A percentile compares a stretch with the other conserved stretches of the same genome.
These are phyloP conservation scores for Heterochromis multidens DNA, from an alignment of 2,113 vertebrate genomes.

Conservation along the genomic window DNA sequence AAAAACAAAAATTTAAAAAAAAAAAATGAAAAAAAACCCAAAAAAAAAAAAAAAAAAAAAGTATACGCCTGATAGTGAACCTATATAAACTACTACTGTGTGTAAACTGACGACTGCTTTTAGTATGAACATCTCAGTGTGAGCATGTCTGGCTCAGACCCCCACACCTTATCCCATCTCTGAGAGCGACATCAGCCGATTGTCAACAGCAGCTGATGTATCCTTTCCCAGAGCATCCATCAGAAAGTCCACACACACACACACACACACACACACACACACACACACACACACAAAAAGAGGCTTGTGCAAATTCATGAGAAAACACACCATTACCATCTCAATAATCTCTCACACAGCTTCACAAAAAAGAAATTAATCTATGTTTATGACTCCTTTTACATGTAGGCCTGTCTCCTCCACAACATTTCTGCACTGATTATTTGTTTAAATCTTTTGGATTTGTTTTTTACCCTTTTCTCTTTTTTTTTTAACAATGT, in stretches of 20 bases:
- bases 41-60: not conserved
- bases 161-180: not conserved
- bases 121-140: not conserved
- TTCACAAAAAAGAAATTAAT: not conserved
- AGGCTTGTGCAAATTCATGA: slow-evolving; percentile 28
- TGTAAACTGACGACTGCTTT: not conserved
- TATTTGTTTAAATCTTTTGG: not conserved
- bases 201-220: slow-evolving; percentile 57
- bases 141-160: not conserved
- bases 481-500: too few species aligned
- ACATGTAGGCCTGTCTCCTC: too few species aligned
- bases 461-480: too few species aligned
- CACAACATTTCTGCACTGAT: not conserved
- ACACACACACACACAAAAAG: too few species aligned
- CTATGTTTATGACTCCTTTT: not conserved
- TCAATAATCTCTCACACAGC: not conserved
- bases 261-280: not conserved
- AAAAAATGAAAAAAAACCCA: too few species aligned
- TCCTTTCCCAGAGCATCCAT: slow-evolving; percentile 1
- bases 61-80: not conserved
- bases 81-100: not conserved
- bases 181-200: slow-evolving; percentile 38
- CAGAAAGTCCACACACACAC: not conserved
- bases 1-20: too few species aligned
- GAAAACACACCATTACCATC: not conserved